These are phyloP conservation scores for Carcharodon carcharias DNA, from an alignment of 2,797 vertebrate genomes.

Conservation along the genomic window DNA sequence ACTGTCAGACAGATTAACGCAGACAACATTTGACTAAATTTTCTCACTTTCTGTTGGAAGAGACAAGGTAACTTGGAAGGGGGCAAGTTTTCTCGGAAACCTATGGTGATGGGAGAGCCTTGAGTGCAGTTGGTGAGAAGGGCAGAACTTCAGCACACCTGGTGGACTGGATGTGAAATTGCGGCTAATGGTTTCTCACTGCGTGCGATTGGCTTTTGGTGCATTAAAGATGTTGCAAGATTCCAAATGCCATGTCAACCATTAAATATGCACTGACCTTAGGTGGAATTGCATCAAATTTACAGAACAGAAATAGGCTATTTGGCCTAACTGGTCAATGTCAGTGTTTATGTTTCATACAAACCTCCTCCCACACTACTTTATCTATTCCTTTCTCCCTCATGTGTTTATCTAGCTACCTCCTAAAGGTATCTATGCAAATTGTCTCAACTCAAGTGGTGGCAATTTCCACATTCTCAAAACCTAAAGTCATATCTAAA, in stretches of 20 bases:
- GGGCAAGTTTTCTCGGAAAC: neutral
- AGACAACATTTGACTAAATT: neutral
- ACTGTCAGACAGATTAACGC: no score
- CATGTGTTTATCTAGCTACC: neutral
- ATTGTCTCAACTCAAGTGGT: neutral
- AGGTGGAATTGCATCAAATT: neutral
- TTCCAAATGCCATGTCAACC: neutral
- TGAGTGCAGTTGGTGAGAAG: neutral
- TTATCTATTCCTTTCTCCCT: neutral
- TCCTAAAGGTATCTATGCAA: neutral
- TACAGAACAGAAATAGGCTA: neutral
- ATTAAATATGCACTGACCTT: neutral
- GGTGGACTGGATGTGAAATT: neutral
- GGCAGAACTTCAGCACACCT: neutral
- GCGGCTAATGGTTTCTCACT: neutral
- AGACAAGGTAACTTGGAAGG: neutral
- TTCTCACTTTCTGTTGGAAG: neutral
- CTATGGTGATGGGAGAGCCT: neutral
- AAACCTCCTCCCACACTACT: no score
- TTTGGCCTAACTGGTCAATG: neutral
- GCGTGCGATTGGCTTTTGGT: neutral
- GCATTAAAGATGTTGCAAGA: neutral
- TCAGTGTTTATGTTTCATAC: neutral
- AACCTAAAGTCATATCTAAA: neutral
- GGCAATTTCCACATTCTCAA: neutral